These are phyloP conservation scores for Acleris cristana DNA, from an alignment of 2,888 invertebrate species.

Conservation along the genomic window DNA sequence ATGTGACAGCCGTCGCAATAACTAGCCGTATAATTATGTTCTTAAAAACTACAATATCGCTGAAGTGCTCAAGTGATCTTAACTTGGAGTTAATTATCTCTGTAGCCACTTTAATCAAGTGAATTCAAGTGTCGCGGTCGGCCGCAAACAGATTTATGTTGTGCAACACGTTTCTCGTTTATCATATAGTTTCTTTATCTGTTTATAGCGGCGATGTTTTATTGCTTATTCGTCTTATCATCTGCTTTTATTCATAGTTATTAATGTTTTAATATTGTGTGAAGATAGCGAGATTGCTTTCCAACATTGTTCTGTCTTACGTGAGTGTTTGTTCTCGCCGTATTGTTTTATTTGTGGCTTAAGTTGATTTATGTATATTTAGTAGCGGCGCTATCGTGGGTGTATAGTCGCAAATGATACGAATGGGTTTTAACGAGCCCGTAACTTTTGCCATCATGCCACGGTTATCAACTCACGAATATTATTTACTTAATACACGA, in stretches of 20 bases:
- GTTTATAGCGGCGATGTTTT: conserved; percentile 25
- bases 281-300: conserved; percentile 32
- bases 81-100: conserved; percentile 36
- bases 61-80: conserved; percentile 35
- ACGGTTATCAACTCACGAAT: conserved; percentile 3
- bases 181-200: conserved; percentile 34
- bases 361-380: conserved; percentile 33
- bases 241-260: conserved; percentile 34
- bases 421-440: conserved; percentile 7
- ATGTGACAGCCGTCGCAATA: conserved; percentile 25
- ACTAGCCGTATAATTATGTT: conserved; percentile 34
- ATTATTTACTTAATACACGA: conserved; percentile 24
- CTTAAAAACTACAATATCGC: conserved; percentile 27
- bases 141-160: conserved; percentile 29
- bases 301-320: conserved; percentile 29
- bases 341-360: conserved; percentile 32
- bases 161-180: conserved; percentile 24
- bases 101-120: conserved; percentile 34
- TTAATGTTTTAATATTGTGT: conserved; percentile 37
- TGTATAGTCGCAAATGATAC: conserved; percentile 23
- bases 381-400: conserved; percentile 20
- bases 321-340: conserved; percentile 23
- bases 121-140: conserved; percentile 28
- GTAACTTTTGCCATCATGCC: conserved; percentile 16
- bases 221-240: conserved; percentile 32